Evolutionary conservation across 1,140 invertebrate genomes (phyloP).

Genomic region (Plutomurus gul): DNA sequence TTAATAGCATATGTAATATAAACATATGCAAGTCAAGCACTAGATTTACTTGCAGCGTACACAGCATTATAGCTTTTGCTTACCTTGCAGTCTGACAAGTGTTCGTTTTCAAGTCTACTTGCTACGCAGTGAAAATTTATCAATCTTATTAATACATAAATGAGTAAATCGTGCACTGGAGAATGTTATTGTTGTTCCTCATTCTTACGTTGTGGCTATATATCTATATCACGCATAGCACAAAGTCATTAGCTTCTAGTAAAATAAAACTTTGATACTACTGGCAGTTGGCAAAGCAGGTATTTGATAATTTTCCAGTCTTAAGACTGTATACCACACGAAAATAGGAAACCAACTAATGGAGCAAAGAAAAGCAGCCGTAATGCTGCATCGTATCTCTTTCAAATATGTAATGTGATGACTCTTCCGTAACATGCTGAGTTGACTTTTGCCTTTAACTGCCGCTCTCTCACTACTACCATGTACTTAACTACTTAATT

Average conservation of each 20-base stretch:
- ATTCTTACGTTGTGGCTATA: no score
- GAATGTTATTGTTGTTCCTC: constrained; percentile 14
- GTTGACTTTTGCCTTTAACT: constrained; percentile 15
- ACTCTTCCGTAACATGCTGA: not conserved
- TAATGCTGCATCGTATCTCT: no score
- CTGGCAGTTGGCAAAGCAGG: no score
- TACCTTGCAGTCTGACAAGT: not conserved
- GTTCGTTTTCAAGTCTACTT: not conserved
- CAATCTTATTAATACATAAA: constrained; percentile 13
- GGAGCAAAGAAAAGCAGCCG: no score
- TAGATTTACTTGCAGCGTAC: not conserved
- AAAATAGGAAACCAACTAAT: no score
- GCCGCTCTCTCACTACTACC: not conserved
- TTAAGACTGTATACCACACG: no score
- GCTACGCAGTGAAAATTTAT: constrained; percentile 13
- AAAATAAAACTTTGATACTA: no score
- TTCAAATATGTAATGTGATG: not conserved
- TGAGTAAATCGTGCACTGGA: constrained; percentile 19
- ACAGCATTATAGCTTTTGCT: not conserved
- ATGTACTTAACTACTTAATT: not conserved
- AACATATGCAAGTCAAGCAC: not conserved
- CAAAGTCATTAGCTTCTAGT: no score
- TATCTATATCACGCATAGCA: no score
- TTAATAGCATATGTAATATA: not conserved
- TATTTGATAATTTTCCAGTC: no score